Conservation (phyloP, 53 echinoderm and acorn worm genomes). For the Echinarachnius parma region DNA sequence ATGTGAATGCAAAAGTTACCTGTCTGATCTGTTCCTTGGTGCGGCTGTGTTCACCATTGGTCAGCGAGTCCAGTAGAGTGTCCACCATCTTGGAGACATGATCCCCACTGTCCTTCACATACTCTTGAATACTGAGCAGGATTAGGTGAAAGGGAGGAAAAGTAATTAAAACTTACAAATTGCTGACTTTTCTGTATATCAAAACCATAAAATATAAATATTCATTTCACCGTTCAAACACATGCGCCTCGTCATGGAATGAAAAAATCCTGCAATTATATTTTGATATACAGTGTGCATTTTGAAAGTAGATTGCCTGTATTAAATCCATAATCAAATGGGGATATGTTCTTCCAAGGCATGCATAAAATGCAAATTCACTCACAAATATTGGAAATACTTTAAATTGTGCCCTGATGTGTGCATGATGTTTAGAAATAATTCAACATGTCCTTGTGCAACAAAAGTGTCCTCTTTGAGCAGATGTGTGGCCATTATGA, state of each 20-base stretch:
- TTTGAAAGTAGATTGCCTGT: background rate
- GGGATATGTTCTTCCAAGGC: too few relatives aligned
- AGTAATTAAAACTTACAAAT: background rate
- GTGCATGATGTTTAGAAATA: too few relatives aligned
- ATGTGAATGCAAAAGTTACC: constrained; percentile 45
- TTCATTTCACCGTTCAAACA: background rate
- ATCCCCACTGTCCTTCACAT: constrained; percentile 81
- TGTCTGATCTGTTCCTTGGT: constrained; percentile 52
- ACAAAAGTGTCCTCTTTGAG: too few relatives aligned
- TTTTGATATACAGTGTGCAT: background rate
- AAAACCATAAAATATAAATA: background rate
- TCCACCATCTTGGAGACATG: constrained; percentile 83
- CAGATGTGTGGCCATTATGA: too few relatives aligned
- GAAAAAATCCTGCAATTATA: background rate
- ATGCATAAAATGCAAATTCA: too few relatives aligned
- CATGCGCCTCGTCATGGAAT: background rate
- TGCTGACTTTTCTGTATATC: background rate
- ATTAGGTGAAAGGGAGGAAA: too few relatives aligned
- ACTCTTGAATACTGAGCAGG: constrained; percentile 71
- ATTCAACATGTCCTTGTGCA: too few relatives aligned
- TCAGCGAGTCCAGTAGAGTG: constrained; percentile 76
- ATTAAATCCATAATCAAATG: background rate
- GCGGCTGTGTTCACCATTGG: constrained; percentile 95
- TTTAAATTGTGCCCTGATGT: too few relatives aligned
- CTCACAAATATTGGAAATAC: too few relatives aligned